These are phyloP conservation scores for Tethya wilhelma DNA, from an alignment of 37 sponge, comb jelly and placozoan species.

Conservation along the genomic window DNA sequence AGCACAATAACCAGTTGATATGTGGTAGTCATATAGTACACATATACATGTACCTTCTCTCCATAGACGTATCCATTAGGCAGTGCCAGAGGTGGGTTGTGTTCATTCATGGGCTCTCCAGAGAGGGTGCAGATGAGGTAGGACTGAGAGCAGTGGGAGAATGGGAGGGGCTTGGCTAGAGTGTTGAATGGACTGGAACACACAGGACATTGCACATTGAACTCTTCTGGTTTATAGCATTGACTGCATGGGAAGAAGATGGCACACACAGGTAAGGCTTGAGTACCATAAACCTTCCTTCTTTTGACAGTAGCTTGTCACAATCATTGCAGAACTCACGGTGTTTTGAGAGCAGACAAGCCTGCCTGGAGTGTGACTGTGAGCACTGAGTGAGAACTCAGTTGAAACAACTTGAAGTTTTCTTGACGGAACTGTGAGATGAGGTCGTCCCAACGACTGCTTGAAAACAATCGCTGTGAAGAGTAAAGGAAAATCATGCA, in stretches of 20 bases:
- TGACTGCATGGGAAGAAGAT: too few species aligned
- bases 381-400: conserved; percentile 82
- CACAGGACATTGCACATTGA: conserved; percentile 91
- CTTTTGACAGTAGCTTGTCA: neutral
- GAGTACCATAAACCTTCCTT: neutral
- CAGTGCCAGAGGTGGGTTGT: conserved; percentile 95
- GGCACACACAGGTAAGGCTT: too few species aligned
- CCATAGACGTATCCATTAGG: conserved; percentile 98
- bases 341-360: conserved; percentile 95
- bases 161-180: conserved; percentile 92
- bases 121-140: conserved; percentile 90
- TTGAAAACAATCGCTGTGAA: conserved; percentile 80
- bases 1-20: too few species aligned
- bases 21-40: neutral
- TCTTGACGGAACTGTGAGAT: conserved; percentile 84
- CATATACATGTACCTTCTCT: conserved; percentile 60
- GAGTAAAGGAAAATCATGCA: too few species aligned
- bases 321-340: conserved; percentile 84
- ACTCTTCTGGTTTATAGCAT: conserved; percentile 70
- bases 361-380: conserved; percentile 92
- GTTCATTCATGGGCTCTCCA: conserved; percentile 93
- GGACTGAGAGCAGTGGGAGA: conserved; percentile 94
- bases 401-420: conserved; percentile 87
- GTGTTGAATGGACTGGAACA: conserved; percentile 88
- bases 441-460: conserved; percentile 86